phyloP scores from a whole-genome alignment of 1,140 invertebrate genomes.

The Gonioctena quinquepunctata region DNA sequence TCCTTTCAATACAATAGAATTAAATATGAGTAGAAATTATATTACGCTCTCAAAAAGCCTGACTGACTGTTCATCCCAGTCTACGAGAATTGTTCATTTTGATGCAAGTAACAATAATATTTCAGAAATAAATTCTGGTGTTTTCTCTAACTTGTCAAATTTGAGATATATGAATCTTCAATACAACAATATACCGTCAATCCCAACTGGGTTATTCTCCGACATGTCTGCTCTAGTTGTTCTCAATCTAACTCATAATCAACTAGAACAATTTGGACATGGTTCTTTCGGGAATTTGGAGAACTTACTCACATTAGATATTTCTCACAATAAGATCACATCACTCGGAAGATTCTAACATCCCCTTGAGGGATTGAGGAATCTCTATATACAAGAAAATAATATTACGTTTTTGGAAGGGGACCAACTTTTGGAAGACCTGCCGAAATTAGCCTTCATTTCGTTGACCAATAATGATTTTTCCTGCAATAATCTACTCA shows the following conservation, averaged over 20 bases:
- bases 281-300: slow-evolving; percentile 1
- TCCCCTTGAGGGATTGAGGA: background rate
- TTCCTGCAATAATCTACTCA: background rate
- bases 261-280: background rate
- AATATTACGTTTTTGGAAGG: background rate
- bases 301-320: background rate
- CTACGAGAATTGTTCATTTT: background rate
- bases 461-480: slow-evolving; percentile 3
- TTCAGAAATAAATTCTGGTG: background rate
- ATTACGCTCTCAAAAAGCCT: background rate
- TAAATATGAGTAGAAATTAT: background rate
- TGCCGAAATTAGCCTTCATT: background rate
- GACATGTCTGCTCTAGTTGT: background rate
- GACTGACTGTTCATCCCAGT: background rate
- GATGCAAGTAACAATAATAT: background rate
- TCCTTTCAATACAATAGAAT: background rate
- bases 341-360: background rate
- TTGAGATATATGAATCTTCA: background rate
- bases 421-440: background rate
- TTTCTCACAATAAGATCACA: background rate
- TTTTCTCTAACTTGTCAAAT: background rate
- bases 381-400: background rate
- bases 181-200: slow-evolving; percentile 4
- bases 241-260: slow-evolving; percentile 6
- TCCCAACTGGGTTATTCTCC: background rate